Percentiles rank a stretch among this genome's conserved stretches.
Conservation (phyloP, 1,140 invertebrate species). For the Heliconius eleuchia region DNA sequence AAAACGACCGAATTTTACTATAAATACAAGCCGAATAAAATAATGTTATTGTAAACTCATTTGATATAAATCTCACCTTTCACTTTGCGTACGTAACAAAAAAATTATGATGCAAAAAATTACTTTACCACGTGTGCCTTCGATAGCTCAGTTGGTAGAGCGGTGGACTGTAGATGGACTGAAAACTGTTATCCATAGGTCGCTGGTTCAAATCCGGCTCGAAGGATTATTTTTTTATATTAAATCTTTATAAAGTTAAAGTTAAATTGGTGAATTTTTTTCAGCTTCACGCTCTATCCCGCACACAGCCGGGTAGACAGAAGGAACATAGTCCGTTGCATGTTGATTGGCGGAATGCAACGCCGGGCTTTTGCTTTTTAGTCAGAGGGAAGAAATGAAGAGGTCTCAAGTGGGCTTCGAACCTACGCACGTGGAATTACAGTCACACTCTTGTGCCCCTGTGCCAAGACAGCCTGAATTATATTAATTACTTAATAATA, state of each 20-base stretch:
- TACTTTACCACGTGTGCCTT: conserved; percentile 45
- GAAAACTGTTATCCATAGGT: conserved; percentile 71
- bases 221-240: conserved; percentile 47
- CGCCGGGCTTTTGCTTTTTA: too few relatives aligned
- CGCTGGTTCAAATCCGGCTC: conserved; percentile 79
- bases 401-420: too few relatives aligned
- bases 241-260: background rate
- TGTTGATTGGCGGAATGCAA: too few relatives aligned
- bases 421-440: too few relatives aligned
- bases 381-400: too few relatives aligned
- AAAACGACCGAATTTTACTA: background rate
- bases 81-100: conserved; percentile 19
- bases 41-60: background rate
- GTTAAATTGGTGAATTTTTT: too few relatives aligned
- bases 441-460: too few relatives aligned
- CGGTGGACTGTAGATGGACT: conserved; percentile 74
- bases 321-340: too few relatives aligned
- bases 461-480: too few relatives aligned
- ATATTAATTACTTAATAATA: background rate
- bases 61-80: conserved; percentile 4
- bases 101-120: conserved; percentile 12
- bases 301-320: too few relatives aligned
- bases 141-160: conserved; percentile 81
- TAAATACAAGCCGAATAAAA: background rate
- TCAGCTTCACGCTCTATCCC: too few relatives aligned